phyloP scores from a whole-genome alignment of 2,113 vertebrate species.

The Platichthys flesus region DNA sequence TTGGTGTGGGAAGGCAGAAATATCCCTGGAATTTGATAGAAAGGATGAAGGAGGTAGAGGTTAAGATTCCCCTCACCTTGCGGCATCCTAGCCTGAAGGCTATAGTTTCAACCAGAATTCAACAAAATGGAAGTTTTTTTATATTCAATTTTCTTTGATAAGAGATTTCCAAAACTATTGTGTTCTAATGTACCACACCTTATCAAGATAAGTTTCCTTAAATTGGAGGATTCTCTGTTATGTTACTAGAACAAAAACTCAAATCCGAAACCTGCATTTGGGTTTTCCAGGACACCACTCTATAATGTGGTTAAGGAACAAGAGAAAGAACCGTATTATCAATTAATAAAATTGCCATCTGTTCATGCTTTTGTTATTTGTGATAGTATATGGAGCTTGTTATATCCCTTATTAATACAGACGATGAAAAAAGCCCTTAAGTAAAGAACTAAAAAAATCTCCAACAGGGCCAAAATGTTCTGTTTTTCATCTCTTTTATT shows the following conservation, averaged over 20 bases:
- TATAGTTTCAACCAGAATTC: constrained; percentile 20
- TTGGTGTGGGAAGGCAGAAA: constrained; percentile 45
- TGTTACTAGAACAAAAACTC: neutral
- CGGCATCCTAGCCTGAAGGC: constrained; percentile 3
- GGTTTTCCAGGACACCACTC: too few relatives aligned
- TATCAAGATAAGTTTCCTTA: too few relatives aligned
- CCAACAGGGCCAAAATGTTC: neutral
- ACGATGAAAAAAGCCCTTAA: neutral
- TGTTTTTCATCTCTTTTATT: neutral
- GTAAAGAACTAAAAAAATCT: neutral
- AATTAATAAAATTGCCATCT: too few relatives aligned
- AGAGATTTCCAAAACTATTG: neutral
- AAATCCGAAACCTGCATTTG: neutral
- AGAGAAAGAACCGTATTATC: too few relatives aligned
- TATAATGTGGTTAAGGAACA: too few relatives aligned
- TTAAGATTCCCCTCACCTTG: constrained; percentile 43
- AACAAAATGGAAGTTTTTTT: constrained; percentile 12
- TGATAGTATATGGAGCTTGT: neutral
- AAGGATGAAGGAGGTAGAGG: constrained; percentile 37
- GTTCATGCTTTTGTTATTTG: neutral
- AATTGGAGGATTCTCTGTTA: too few relatives aligned
- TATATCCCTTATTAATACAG: neutral
- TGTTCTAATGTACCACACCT: neutral
- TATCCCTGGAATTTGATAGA: constrained; percentile 69
- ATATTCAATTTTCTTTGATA: constrained; percentile 2